phyloP scores from a whole-genome alignment of 1,140 invertebrate genomes.

The Adelges cooleyi region DNA sequence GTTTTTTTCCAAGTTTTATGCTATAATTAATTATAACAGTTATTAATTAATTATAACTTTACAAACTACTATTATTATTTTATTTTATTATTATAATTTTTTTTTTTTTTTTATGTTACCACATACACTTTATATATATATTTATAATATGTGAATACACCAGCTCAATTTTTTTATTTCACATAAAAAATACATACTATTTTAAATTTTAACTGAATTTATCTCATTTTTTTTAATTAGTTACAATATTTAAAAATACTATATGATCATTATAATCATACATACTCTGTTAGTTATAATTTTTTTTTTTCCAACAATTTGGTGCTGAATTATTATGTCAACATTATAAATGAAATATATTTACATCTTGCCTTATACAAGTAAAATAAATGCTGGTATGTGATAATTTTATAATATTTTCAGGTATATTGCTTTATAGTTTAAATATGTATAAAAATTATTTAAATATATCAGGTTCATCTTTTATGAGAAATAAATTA shows the following conservation, averaged over 20 bases:
- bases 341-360: not conserved
- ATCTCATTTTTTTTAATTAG: not conserved
- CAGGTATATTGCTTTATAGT: not conserved
- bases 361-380: slow-evolving; percentile 7
- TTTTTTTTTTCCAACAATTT: too few relatives aligned
- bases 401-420: not conserved
- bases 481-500: too few relatives aligned
- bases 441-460: not conserved
- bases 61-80: slow-evolving; percentile 32
- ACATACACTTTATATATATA: slow-evolving; percentile 24
- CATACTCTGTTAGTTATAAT: too few relatives aligned
- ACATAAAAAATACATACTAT: not conserved
- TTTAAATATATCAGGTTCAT: not conserved
- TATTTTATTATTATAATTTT: not conserved
- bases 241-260: not conserved
- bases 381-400: too few relatives aligned
- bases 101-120: slow-evolving; percentile 26
- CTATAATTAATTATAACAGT: slow-evolving; percentile 22
- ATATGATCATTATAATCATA: not conserved
- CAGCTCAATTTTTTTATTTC: slow-evolving; percentile 23
- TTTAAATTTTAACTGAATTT: not conserved
- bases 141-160: slow-evolving; percentile 23
- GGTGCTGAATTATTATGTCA: slow-evolving; percentile 3
- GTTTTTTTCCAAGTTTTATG: slow-evolving; percentile 26
- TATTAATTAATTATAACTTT: not conserved